Evolutionary conservation across 2,113 vertebrate species (phyloP).

Genomic region (Psophia crepitans): DNA sequence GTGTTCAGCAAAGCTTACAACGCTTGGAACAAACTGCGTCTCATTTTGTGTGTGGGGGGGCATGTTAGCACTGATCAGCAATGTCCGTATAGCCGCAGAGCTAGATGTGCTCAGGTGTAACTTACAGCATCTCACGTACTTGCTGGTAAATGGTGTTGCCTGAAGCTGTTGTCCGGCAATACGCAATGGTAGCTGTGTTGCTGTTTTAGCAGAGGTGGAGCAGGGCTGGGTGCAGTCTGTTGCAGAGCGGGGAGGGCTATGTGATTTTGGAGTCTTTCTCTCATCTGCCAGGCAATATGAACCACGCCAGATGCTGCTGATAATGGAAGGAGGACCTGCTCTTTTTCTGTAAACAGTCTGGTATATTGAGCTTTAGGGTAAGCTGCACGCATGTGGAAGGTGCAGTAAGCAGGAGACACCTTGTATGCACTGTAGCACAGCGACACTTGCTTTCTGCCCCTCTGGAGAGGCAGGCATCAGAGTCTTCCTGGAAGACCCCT

Average conservation of each 20-base stretch:
- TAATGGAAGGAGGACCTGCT: background rate
- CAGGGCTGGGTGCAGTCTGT: background rate
- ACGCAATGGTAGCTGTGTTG: background rate
- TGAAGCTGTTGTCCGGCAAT: background rate
- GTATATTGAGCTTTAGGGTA: background rate
- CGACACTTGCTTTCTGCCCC: background rate
- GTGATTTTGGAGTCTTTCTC: background rate
- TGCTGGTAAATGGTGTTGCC: background rate
- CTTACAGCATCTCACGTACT: background rate
- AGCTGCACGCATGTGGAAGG: background rate
- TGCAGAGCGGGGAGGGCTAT: background rate
- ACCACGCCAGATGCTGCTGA: background rate
- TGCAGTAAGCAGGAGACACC: background rate
- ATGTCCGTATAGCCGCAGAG: background rate
- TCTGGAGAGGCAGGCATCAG: background rate
- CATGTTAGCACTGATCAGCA: background rate
- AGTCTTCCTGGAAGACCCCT: background rate
- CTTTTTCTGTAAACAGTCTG: background rate
- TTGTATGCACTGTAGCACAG: background rate
- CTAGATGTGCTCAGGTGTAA: background rate
- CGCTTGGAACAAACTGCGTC: background rate
- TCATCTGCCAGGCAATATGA: background rate
- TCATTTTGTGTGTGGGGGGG: rapidly evolving
- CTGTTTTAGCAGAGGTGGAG: background rate
- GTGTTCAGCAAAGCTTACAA: background rate